These are phyloP conservation scores for Cliona cf. orientalis DNA, from an alignment of 37 sponge, comb jelly and placozoan genomes.

Conservation along the genomic window DNA sequence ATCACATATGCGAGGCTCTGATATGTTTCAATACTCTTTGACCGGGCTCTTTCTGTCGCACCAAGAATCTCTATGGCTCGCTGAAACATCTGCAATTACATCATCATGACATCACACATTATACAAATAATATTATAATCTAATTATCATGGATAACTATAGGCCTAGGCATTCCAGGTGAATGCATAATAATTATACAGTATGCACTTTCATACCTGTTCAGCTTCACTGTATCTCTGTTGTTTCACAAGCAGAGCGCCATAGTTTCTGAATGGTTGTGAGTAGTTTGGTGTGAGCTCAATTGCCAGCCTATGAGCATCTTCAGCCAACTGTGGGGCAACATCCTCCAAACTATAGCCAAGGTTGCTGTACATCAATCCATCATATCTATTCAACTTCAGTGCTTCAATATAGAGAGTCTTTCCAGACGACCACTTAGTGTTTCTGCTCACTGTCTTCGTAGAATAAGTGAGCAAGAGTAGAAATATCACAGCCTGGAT, in stretches of 20 bases:
- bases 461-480: constrained; percentile 34
- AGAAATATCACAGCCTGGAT: constrained; percentile 23
- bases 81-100: constrained; percentile 7
- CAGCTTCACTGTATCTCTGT: constrained; percentile 62
- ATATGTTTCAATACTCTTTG: constrained; percentile 14
- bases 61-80: constrained; percentile 8
- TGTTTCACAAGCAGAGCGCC: constrained; percentile 66
- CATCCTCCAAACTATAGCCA: constrained; percentile 69
- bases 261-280: constrained; percentile 81
- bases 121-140: background rate
- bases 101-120: background rate
- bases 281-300: constrained; percentile 72
- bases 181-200: background rate
- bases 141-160: constrained; percentile 1
- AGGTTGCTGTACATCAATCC: constrained; percentile 87
- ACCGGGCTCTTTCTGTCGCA: background rate
- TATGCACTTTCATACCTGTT: constrained; percentile 36
- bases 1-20: constrained; percentile 7
- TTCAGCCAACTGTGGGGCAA: constrained; percentile 56
- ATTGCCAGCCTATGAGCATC: constrained; percentile 52
- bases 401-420: constrained; percentile 66
- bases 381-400: constrained; percentile 68
- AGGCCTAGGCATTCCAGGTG: background rate
- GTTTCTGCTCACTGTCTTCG: constrained; percentile 71
- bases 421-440: constrained; percentile 70